These are phyloP conservation scores for Sturnus vulgaris DNA, from an alignment of 2,113 vertebrate species.

Conservation along the genomic window DNA sequence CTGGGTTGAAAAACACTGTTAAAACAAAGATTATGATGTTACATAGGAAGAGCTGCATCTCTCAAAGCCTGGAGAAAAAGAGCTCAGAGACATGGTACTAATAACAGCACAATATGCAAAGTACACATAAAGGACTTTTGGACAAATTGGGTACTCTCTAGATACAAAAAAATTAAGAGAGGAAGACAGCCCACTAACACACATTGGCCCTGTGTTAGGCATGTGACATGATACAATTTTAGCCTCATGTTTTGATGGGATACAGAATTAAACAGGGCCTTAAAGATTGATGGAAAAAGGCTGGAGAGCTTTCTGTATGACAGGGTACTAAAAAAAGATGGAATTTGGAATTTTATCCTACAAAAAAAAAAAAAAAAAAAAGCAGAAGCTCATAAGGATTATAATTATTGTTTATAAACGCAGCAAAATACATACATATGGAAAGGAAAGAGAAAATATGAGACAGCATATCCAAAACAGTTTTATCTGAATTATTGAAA, in stretches of 20 bases:
- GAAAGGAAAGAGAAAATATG: background rate
- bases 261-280: background rate
- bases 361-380: background rate
- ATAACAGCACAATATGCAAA: background rate
- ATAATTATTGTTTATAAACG: background rate
- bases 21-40: background rate
- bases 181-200: background rate
- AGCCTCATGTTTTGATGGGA: background rate
- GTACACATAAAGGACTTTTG: background rate
- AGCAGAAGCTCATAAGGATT: background rate
- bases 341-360: background rate
- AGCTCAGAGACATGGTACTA: background rate
- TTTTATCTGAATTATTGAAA: background rate
- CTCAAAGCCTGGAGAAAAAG: background rate
- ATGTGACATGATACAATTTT: accelerated
- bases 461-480: background rate
- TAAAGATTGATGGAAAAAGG: background rate
- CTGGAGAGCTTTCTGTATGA: background rate
- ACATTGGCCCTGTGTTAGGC: background rate
- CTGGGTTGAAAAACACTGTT: background rate
- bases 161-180: background rate
- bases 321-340: background rate
- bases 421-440: background rate
- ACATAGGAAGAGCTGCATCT: background rate
- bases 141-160: background rate